Evolutionary conservation across 2,888 invertebrate genomes (phyloP).

Genomic region (Andrena chrysosceles): DNA sequence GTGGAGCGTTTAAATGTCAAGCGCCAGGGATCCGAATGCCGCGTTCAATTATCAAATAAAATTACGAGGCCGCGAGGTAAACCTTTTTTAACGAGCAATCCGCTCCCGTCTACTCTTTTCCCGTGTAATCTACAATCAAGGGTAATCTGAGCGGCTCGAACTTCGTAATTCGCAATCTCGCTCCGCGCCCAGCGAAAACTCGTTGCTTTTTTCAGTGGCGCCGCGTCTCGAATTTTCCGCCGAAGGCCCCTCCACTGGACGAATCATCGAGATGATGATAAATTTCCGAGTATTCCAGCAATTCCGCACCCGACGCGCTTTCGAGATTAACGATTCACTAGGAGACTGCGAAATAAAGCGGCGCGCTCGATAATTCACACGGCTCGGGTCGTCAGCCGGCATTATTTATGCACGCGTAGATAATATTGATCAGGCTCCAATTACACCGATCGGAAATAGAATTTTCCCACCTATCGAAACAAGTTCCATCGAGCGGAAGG

Average conservation of each 20-base stretch:
- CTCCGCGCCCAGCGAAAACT: not conserved
- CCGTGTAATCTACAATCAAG: slow-evolving; percentile 42
- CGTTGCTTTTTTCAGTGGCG: not conserved
- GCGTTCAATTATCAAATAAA: slow-evolving; percentile 41
- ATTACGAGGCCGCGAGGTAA: slow-evolving; percentile 9
- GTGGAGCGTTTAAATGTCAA: not conserved
- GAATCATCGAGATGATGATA: not conserved
- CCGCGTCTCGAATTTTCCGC: not conserved
- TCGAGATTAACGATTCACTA: slow-evolving; percentile 24
- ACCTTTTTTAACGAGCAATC: slow-evolving; percentile 48
- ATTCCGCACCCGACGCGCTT: not conserved
- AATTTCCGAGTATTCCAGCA: not conserved
- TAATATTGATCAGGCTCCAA: slow-evolving; percentile 13
- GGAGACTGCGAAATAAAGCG: slow-evolving; percentile 9
- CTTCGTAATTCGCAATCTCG: slow-evolving; percentile 54
- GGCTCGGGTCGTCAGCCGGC: slow-evolving; percentile 9
- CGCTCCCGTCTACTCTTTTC: slow-evolving; percentile 34
- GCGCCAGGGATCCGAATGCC: not conserved
- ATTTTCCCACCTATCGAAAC: not conserved
- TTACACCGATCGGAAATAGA: not conserved
- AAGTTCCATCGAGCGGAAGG: not conserved
- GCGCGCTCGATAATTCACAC: slow-evolving; percentile 17
- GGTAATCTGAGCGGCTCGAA: slow-evolving; percentile 37
- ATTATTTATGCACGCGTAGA: slow-evolving; percentile 32
- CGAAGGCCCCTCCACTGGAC: too few species aligned